Base-by-base conservation (phyloP, 2,888 invertebrate species). In the Temnothorax ravouxi region DNA sequence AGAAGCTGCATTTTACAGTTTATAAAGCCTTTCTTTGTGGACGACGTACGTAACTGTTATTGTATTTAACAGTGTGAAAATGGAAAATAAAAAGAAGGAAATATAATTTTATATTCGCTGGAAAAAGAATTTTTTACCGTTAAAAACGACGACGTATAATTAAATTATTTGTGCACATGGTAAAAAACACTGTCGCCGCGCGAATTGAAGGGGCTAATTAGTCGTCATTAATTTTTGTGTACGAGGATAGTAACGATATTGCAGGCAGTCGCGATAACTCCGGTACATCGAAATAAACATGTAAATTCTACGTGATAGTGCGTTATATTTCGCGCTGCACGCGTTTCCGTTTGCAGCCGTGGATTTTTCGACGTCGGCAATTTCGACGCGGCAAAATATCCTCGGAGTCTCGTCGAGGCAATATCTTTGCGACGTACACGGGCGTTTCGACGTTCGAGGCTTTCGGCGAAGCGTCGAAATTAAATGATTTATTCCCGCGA, bases 401-500 rank as follows among this genome's bases (percentile, higher is more conserved):
- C 11, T 3, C 15, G 44, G 13, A 52, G 52, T 4, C 29, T 11
- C 62, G 18, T n/a, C 34, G 34, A 29, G 29, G 29, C 29, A 3
- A 29, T 64, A 34, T 41, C 8, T 47, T 52, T 6, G 38, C 25
- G 29, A 41, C 8, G 38, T 64, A 52, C 21, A 38, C 25, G 34
- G 15, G 9, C 75, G 34, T 52, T n/a, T n/a, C 61, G 4, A 61
- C n/a, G 34, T 29, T 5, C 6, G 41, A 2, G 41, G 41, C 21
- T 41, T 66, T 44, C 44, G 41, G 5, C 41, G 66, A 21, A 41
- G n/a, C 67, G 15, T 5, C 34, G 59, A 72, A 72, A 25, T 72
- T 72, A 72, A 47, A 59, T 59, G 59, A 72, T 80, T 72, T 47
- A 80, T 54, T 25, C 38, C 18, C 29, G 38, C 59, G 47, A 47